Evolutionary conservation across 92 coral and sea anemone genomes (phyloP).

Genomic region (Umimayanthus chanpuru): DNA sequence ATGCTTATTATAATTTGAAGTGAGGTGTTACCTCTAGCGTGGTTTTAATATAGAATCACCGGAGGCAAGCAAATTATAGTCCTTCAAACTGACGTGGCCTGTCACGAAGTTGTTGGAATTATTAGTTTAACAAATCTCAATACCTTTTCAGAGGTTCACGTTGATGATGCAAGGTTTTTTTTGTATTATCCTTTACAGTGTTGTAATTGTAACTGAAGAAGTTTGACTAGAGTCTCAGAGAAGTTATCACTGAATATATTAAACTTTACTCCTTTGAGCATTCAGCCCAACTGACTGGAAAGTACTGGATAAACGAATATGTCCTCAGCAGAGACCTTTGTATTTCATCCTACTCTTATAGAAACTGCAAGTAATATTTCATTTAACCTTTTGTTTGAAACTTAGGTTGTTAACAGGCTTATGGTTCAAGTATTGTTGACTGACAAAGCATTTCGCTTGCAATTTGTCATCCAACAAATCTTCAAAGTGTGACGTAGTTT

Average conservation of each 20-base stretch:
- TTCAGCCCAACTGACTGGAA: conserved; percentile 12
- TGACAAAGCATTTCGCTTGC: no score
- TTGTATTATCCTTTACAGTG: neutral
- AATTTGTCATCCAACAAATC: no score
- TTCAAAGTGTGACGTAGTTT: no score
- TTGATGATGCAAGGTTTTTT: neutral
- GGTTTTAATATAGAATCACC: neutral
- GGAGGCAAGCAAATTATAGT: neutral
- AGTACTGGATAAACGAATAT: conserved; percentile 1
- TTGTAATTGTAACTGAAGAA: neutral
- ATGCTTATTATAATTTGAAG: neutral
- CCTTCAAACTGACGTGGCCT: neutral
- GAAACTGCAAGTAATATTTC: neutral
- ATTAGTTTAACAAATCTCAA: neutral
- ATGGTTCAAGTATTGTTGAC: no score
- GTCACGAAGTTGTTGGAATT: neutral
- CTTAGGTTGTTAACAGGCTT: neutral
- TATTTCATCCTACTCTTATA: neutral
- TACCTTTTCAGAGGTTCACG: neutral
- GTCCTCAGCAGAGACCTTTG: neutral
- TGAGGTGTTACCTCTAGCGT: neutral
- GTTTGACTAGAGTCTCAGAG: neutral
- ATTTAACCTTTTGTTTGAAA: neutral
- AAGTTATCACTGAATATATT: neutral
- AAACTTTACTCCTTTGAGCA: neutral